Evolutionary conservation across 2,888 invertebrate genomes (phyloP).

Genomic region (Lypha dubia): DNA sequence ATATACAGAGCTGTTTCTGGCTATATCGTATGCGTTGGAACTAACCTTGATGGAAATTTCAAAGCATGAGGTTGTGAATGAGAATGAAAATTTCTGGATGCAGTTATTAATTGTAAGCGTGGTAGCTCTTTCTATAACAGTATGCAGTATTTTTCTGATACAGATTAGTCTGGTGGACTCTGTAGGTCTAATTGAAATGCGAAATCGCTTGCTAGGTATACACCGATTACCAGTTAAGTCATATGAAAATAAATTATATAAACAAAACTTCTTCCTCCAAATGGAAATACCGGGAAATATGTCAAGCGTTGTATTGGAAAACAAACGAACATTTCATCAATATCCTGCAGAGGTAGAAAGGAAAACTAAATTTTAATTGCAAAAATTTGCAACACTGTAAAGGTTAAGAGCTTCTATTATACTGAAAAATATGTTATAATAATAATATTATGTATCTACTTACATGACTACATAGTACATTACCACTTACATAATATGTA

Average conservation of each 20-base stretch:
- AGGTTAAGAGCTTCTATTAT: too few relatives aligned
- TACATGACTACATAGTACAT: too few relatives aligned
- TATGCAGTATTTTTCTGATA: slow-evolving; percentile 73
- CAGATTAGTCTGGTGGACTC: slow-evolving; percentile 76
- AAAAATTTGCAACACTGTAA: not conserved
- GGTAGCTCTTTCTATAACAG: slow-evolving; percentile 73
- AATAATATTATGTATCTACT: too few relatives aligned
- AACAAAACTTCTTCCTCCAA: slow-evolving; percentile 77
- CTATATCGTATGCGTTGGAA: slow-evolving; percentile 74
- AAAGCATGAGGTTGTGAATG: slow-evolving; percentile 75
- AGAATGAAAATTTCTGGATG: slow-evolving; percentile 70
- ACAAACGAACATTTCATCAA: slow-evolving; percentile 77
- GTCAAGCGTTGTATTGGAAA: slow-evolving; percentile 75
- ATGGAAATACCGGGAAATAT: slow-evolving; percentile 77
- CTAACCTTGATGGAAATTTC: slow-evolving; percentile 75
- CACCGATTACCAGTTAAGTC: slow-evolving; percentile 68
- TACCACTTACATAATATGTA: too few relatives aligned
- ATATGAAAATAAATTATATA: slow-evolving; percentile 78
- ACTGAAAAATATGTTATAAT: too few relatives aligned
- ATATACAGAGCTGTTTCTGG: slow-evolving; percentile 76
- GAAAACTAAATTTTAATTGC: slow-evolving; percentile 49
- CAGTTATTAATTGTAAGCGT: slow-evolving; percentile 75
- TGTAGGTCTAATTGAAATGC: slow-evolving; percentile 77
- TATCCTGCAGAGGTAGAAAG: slow-evolving; percentile 73
- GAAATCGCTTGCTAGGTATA: slow-evolving; percentile 78